phyloP scores from a whole-genome alignment of 1,140 invertebrate species.

The Zaprionus africanus region DNA sequence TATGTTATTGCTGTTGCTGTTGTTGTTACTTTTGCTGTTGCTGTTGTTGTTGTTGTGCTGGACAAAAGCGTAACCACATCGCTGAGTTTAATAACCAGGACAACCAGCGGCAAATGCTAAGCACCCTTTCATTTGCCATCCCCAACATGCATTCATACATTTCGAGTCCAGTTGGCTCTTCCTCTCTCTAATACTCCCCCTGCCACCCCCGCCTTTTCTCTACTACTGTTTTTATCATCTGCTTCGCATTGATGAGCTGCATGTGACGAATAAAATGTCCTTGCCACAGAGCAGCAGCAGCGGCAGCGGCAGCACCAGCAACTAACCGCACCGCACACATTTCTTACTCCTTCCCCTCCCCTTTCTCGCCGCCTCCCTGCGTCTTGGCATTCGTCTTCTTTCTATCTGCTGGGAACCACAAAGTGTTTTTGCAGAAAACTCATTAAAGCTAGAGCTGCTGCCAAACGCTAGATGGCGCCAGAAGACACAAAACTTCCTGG shows the following conservation, averaged over 20 bases:
- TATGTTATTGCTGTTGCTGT: background rate
- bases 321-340: slow-evolving; percentile 22
- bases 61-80: slow-evolving; percentile 35
- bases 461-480: slow-evolving; percentile 15
- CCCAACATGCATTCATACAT: background rate
- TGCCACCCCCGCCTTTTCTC: background rate
- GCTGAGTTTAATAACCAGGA: slow-evolving; percentile 64
- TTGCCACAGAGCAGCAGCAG: background rate
- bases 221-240: slow-evolving; percentile 12
- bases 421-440: slow-evolving; percentile 29
- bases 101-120: slow-evolving; percentile 40
- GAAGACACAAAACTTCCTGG: slow-evolving; percentile 7
- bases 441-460: slow-evolving; percentile 33
- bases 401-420: slow-evolving; percentile 17
- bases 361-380: background rate
- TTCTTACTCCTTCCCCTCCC: background rate
- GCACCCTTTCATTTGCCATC: slow-evolving; percentile 1
- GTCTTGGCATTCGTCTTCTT: background rate
- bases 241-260: slow-evolving; percentile 46
- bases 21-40: background rate
- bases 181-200: background rate
- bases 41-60: background rate
- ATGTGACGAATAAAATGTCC: slow-evolving; percentile 49
- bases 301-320: background rate
- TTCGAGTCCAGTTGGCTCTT: background rate